Conservation (phyloP, 2,797 vertebrate genomes). For the Chelon labrosus region DNA sequence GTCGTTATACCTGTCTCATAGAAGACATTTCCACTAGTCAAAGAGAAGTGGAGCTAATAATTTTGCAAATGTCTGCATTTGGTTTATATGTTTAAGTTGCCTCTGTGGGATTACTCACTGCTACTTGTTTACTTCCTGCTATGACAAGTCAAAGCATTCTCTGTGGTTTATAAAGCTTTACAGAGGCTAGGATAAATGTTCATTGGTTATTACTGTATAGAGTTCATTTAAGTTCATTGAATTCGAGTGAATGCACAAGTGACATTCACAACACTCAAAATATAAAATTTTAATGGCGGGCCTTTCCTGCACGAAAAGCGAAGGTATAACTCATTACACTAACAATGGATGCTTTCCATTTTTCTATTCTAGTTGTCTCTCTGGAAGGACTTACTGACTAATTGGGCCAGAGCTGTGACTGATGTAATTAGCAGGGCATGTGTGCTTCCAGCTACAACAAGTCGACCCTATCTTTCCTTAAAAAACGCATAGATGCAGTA, state of each 20-base stretch:
- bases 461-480: neutral
- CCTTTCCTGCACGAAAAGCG: neutral
- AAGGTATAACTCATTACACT: neutral
- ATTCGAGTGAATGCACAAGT: neutral
- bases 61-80: conserved; percentile 34
- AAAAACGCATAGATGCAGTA: neutral
- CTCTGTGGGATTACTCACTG: conserved; percentile 17
- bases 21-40: conserved; percentile 41
- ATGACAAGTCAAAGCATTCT: conserved; percentile 21
- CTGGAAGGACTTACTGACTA: neutral
- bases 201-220: neutral
- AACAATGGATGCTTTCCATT: neutral
- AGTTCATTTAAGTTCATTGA: no score
- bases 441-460: neutral
- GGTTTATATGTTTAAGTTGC: conserved; percentile 14
- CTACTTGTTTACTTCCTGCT: conserved; percentile 29
- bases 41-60: conserved; percentile 51
- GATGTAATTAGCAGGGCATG: no score
- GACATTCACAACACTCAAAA: neutral
- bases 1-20: conserved; percentile 26
- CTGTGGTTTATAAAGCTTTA: conserved; percentile 5
- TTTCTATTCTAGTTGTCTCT: neutral
- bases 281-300: no score
- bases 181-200: neutral
- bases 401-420: no score